Conservation (phyloP, 1,140 invertebrate genomes). For the Drepana arcuata region DNA sequence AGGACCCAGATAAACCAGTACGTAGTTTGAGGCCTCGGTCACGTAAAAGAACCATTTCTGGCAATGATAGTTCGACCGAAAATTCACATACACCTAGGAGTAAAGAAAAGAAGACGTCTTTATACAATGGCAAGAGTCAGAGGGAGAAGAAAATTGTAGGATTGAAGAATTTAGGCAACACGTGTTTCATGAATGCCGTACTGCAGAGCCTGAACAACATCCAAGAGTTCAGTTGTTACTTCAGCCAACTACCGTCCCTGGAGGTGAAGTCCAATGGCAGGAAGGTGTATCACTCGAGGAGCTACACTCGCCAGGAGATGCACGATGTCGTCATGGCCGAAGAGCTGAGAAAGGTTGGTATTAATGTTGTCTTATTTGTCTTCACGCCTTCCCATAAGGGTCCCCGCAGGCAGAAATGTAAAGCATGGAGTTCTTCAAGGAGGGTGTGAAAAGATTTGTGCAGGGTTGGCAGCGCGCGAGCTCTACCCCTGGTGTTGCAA, state of each 20-base stretch:
- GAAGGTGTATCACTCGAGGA: constrained; percentile 76
- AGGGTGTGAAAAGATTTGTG: no score
- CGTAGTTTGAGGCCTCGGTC: constrained; percentile 74
- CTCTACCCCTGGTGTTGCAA: no score
- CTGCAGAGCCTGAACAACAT: constrained; percentile 90
- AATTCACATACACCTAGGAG: constrained; percentile 49
- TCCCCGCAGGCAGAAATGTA: no score
- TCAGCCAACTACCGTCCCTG: constrained; percentile 83
- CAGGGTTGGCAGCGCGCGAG: no score
- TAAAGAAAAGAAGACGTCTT: constrained; percentile 61
- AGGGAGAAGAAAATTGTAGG: constrained; percentile 81
- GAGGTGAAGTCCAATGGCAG: constrained; percentile 76
- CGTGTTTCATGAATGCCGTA: constrained; percentile 92
- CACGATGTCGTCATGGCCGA: constrained; percentile 83
- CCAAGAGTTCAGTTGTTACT: constrained; percentile 87
- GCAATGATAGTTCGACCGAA: constrained; percentile 72
- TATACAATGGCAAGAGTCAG: constrained; percentile 52
- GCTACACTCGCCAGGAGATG: constrained; percentile 74
- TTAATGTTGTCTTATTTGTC: constrained; percentile 8
- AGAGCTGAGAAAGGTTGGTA: constrained; percentile 79
- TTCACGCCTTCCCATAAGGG: no score
- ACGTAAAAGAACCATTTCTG: constrained; percentile 74
- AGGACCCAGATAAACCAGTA: constrained; percentile 69
- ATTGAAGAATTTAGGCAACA: constrained; percentile 88
- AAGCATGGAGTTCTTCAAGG: no score